A percentile compares a stretch with the other conserved stretches of the same genome.
Conservation (phyloP, 2,797 vertebrate species). For the Notamacropus eugenii region DNA sequence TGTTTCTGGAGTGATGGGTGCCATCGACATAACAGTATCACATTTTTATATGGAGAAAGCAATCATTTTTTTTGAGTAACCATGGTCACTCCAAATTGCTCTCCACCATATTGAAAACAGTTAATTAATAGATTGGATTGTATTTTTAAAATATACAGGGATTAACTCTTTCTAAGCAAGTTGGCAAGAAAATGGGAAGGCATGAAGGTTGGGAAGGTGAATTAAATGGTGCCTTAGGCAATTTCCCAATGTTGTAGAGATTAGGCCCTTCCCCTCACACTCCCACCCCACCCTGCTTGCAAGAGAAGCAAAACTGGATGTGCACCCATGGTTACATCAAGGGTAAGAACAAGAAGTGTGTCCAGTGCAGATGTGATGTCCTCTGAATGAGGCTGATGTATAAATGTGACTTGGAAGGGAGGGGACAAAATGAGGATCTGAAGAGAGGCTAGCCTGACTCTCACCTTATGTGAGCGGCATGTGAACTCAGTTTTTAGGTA, state of each 20-base stretch:
- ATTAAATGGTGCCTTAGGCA: neutral
- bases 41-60: neutral
- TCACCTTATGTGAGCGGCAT: neutral
- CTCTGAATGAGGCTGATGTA: neutral
- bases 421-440: neutral
- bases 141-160: neutral
- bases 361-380: neutral
- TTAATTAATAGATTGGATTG: constrained; percentile 11
- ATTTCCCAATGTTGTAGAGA: neutral
- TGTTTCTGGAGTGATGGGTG: neutral
- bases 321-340: neutral
- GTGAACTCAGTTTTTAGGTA: neutral
- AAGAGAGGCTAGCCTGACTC: neutral
- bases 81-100: neutral
- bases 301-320: neutral
- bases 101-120: constrained; percentile 5
- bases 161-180: neutral
- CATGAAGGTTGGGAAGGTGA: neutral
- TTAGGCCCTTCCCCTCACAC: neutral
- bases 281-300: neutral
- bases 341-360: neutral
- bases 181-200: neutral
- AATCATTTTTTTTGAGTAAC: constrained; percentile 14
- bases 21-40: neutral
- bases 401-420: neutral